Base-by-base conservation (phyloP, 2,797 vertebrate species). In the Perodicticus potto region DNA sequence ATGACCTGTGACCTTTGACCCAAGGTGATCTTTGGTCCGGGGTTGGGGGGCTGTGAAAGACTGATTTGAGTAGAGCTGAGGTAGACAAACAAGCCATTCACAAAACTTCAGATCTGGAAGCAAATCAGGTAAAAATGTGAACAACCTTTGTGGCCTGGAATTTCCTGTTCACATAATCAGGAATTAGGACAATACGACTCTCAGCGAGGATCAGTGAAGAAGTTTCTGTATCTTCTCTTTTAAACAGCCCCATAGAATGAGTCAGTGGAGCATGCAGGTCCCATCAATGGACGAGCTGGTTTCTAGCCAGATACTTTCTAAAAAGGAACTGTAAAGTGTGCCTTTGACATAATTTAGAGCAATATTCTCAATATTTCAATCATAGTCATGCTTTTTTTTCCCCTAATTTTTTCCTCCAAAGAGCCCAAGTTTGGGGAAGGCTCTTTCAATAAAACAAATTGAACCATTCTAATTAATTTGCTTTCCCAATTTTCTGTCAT, bases 71-170 rank as follows among this genome's bases (percentile, higher is more conserved):
- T 97, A 97, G 97, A 96, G 97, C 97, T 91, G 91, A 97, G 89
- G 43, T 93, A 89, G 96, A 98, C 98, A 98, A 98, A 98, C 98
- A 98, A 97, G 94, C 91, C 96, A 98, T 98, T 98, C 98, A 98
- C 96, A 96, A 91, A 96, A 96, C 96, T 95, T 91, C 89, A 95
- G 97, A 94, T 95, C 96, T 94, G 96, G 96, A 97, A 87, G 97
- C 98, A 97, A 97, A 97, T 98, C 97, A 97, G 98, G 98, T 98
- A 98, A 98, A 98, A 97, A 98, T 97, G 98, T 97, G 97, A 98
- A 95, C 94, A 96, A 93, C 97, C 98, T 97, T 98, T 97, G 97
- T 97, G 97, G 96, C 97, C 97, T 92, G 96, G 97, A 97, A 98
- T 96, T 98, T 98, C 96, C 96, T 96, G 95, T 59, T 96, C 95